phyloP scores from a whole-genome alignment of 1,140 invertebrate genomes.

The Drosophila willistoni region DNA sequence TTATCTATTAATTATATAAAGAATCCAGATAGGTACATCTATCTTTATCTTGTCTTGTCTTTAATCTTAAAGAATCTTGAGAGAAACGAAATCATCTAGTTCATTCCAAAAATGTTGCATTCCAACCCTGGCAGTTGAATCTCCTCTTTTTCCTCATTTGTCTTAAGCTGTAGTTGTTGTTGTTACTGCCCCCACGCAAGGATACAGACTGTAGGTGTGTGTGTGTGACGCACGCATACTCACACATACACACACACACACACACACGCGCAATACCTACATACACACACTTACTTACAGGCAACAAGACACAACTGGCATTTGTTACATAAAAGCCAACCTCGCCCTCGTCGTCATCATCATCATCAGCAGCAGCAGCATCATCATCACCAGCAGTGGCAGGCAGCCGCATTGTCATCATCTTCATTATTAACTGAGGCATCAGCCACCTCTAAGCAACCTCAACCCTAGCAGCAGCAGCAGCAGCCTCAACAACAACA shows the following conservation, averaged over 20 bases:
- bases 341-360: slow-evolving; percentile 51
- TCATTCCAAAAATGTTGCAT: background rate
- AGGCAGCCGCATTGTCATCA: slow-evolving; percentile 28
- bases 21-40: no score
- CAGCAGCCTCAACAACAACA: slow-evolving; percentile 16
- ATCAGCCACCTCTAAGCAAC: slow-evolving; percentile 12
- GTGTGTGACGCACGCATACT: slow-evolving; percentile 43
- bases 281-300: slow-evolving; percentile 42
- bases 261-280: slow-evolving; percentile 9
- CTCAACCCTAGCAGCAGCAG: slow-evolving; percentile 14
- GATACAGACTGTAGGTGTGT: slow-evolving; percentile 32
- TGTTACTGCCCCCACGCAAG: slow-evolving; percentile 48
- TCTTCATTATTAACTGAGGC: slow-evolving; percentile 3
- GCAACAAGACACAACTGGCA: slow-evolving; percentile 66
- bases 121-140: background rate
- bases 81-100: background rate
- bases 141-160: slow-evolving; percentile 12
- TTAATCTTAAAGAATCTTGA: no score
- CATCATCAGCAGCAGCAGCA: slow-evolving; percentile 46
- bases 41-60: no score
- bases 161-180: slow-evolving; percentile 32
- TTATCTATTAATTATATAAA: no score
- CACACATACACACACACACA: background rate
- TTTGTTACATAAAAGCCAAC: slow-evolving; percentile 70
- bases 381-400: slow-evolving; percentile 43